Evolutionary conservation across 2,888 invertebrate species (phyloP).

Genomic region (Netelia inedita): DNA sequence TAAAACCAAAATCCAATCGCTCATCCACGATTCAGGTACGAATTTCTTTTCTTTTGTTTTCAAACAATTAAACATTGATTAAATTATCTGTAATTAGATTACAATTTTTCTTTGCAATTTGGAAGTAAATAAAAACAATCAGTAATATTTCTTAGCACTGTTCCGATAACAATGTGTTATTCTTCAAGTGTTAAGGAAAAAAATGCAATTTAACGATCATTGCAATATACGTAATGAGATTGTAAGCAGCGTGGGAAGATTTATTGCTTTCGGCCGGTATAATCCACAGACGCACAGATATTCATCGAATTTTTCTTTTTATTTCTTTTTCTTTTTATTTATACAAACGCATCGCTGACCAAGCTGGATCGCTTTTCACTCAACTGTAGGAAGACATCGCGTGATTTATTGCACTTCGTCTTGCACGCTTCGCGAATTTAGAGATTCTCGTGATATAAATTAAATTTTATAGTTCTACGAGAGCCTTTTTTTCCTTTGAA

Average conservation of each 20-base stretch:
- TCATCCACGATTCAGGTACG: too few relatives aligned
- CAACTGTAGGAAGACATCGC: constrained; percentile 31
- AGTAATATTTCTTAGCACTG: background rate
- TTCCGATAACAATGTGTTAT: constrained; percentile 1
- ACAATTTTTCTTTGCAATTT: too few relatives aligned
- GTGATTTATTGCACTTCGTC: constrained; percentile 41
- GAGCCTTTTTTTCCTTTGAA: constrained; percentile 9
- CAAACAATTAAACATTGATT: too few relatives aligned
- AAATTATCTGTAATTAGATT: too few relatives aligned
- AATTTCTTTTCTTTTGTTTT: too few relatives aligned
- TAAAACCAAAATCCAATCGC: too few relatives aligned
- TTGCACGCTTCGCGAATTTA: constrained; percentile 12
- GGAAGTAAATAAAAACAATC: too few relatives aligned
- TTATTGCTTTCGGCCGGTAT: background rate
- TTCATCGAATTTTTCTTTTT: constrained; percentile 25
- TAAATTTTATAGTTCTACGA: background rate
- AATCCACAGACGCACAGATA: constrained; percentile 5
- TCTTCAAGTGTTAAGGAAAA: constrained; percentile 15
- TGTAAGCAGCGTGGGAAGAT: background rate
- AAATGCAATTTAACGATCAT: constrained; percentile 11
- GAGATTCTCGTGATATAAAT: constrained; percentile 46
- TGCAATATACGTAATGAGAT: constrained; percentile 31
- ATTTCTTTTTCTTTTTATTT: too few relatives aligned
- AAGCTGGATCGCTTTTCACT: constrained; percentile 43
- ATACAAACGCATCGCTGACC: constrained; percentile 18